Evolutionary conservation across 2,113 vertebrate species (phyloP).

Genomic region (Panthera uncia): DNA sequence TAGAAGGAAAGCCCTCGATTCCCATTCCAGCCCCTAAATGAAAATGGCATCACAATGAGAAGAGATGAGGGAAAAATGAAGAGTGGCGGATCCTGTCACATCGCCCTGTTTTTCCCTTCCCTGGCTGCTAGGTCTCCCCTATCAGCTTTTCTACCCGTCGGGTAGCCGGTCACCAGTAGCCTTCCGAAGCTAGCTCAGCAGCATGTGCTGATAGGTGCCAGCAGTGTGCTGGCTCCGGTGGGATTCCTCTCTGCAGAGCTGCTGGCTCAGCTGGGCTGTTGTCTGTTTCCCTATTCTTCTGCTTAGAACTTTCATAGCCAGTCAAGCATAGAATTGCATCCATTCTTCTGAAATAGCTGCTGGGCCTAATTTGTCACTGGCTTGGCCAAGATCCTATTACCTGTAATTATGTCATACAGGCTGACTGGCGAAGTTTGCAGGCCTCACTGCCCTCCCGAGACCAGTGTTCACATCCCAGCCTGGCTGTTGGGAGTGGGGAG

Average conservation of each 20-base stretch:
- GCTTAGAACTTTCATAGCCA: slow-evolving; percentile 63
- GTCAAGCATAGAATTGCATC: slow-evolving; percentile 73
- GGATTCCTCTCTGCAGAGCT: slow-evolving; percentile 61
- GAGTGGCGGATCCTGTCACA: neutral
- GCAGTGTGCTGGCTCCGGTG: slow-evolving; percentile 44
- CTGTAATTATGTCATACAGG: slow-evolving; percentile 59
- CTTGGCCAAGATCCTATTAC: slow-evolving; percentile 65
- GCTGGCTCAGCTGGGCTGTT: slow-evolving; percentile 59
- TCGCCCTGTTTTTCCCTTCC: neutral
- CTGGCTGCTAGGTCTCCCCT: neutral
- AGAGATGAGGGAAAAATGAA: neutral
- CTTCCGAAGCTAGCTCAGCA: neutral
- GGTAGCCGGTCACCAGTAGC: neutral
- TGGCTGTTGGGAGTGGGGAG: neutral
- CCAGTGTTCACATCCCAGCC: neutral
- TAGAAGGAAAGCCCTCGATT: neutral
- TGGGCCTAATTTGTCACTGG: slow-evolving; percentile 65
- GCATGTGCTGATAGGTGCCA: neutral
- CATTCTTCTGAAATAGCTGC: slow-evolving; percentile 74
- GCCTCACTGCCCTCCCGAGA: slow-evolving; percentile 54
- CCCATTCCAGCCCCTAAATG: neutral
- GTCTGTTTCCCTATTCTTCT: slow-evolving; percentile 49
- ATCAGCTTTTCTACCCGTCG: neutral
- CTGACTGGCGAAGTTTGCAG: slow-evolving; percentile 29
- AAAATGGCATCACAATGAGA: neutral